Conservation (phyloP, 2,888 invertebrate genomes). For the Chaitophorus viminalis region DNA sequence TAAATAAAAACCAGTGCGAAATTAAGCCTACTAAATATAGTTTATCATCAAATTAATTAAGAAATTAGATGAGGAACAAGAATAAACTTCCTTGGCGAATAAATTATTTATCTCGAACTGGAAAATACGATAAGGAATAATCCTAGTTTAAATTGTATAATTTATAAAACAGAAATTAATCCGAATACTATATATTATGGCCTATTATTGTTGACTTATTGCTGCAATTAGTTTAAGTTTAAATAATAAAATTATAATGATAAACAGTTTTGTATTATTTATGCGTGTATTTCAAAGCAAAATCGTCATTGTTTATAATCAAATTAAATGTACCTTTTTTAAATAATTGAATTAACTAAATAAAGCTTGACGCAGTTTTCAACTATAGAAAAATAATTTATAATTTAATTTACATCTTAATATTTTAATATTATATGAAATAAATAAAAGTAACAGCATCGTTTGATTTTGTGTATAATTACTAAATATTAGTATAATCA, state of each 20-base stretch:
- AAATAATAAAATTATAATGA: background rate
- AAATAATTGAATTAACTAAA: background rate
- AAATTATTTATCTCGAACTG: constrained; percentile 17
- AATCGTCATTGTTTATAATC: background rate
- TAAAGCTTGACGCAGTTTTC: background rate
- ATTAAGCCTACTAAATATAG: constrained; percentile 10
- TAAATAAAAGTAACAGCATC: background rate
- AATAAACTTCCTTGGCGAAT: constrained; percentile 13
- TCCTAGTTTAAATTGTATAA: background rate
- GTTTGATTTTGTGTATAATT: background rate
- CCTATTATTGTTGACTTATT: background rate
- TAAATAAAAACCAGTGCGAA: constrained; percentile 8
- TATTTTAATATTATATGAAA: background rate
- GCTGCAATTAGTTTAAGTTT: background rate
- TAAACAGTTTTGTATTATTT: background rate
- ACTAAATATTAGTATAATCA: background rate
- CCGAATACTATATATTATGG: background rate
- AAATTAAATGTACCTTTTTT: background rate
- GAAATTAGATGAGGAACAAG: constrained; percentile 17
- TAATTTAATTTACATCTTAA: background rate
- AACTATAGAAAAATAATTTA: background rate
- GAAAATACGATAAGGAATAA: constrained; percentile 8
- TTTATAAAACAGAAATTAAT: constrained; percentile 7
- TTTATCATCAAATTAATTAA: constrained; percentile 40
- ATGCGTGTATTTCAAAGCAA: background rate